phyloP scores from a whole-genome alignment of 2,113 vertebrate genomes.

The Microtus montanus region DNA sequence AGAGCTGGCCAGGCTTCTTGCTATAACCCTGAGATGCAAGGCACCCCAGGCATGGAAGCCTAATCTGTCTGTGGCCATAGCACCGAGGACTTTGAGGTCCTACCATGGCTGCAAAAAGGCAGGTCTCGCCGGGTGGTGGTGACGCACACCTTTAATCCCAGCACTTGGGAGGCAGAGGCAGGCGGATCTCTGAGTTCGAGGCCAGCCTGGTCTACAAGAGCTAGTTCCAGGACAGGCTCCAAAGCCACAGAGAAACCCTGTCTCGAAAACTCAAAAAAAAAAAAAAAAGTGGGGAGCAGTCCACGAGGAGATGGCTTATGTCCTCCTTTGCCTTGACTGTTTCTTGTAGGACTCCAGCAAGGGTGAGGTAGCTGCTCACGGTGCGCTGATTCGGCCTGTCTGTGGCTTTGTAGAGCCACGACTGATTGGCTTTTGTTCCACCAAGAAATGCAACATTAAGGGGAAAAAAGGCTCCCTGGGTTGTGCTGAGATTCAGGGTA shows the following conservation, averaged over 20 bases:
- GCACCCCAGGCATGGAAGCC: background rate
- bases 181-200: too few species aligned
- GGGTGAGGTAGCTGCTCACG: rapidly evolving
- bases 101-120: background rate
- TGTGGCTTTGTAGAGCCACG: background rate
- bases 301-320: rapidly evolving
- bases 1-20: background rate
- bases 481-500: background rate
- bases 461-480: background rate
- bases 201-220: too few species aligned
- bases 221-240: too few species aligned
- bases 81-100: background rate
- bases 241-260: too few species aligned
- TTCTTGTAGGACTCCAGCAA: background rate
- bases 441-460: background rate
- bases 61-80: background rate
- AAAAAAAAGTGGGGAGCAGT: too few species aligned
- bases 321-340: background rate
- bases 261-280: too few species aligned
- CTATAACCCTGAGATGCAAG: too few species aligned
- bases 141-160: too few species aligned
- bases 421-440: background rate
- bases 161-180: too few species aligned
- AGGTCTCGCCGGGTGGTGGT: background rate
- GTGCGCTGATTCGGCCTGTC: rapidly evolving